Conservation (phyloP, 2,888 invertebrate species). For the Tachina lurida region DNA sequence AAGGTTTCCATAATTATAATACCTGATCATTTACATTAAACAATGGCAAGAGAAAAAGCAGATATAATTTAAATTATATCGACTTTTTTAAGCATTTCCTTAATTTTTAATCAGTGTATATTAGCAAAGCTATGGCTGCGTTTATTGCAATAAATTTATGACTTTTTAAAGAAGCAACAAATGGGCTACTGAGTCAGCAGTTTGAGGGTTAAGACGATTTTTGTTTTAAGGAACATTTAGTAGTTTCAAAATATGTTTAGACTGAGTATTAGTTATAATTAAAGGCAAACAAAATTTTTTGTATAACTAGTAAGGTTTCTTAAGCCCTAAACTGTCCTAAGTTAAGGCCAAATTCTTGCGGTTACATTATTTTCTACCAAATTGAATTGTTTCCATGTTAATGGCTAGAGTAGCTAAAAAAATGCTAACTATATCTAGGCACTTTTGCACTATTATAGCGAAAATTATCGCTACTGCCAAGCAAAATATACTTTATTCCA, state of each 20-base stretch:
- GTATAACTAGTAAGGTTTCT: too few species aligned
- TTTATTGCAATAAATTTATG: constrained; percentile 10
- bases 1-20: constrained; percentile 57
- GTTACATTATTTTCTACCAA: background rate
- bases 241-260: background rate
- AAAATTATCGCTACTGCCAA: constrained; percentile 20
- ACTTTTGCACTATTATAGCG: background rate
- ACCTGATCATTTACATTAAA: constrained; percentile 20
- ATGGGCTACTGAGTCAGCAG: constrained; percentile 50
- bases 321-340: too few species aligned
- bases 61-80: constrained; percentile 36
- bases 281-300: too few species aligned
- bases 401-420: too few species aligned
- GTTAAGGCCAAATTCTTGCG: background rate
- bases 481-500: background rate
- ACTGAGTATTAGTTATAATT: too few species aligned
- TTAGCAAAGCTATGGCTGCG: constrained; percentile 56
- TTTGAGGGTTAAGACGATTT: background rate
- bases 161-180: constrained; percentile 31
- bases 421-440: too few species aligned
- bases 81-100: background rate
- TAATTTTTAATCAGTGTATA: constrained; percentile 48
- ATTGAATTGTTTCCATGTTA: background rate
- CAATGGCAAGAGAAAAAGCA: background rate
- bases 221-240: background rate